These are phyloP conservation scores for Saccopteryx leptura DNA, from an alignment of 2,113 vertebrate genomes.

Conservation along the genomic window DNA sequence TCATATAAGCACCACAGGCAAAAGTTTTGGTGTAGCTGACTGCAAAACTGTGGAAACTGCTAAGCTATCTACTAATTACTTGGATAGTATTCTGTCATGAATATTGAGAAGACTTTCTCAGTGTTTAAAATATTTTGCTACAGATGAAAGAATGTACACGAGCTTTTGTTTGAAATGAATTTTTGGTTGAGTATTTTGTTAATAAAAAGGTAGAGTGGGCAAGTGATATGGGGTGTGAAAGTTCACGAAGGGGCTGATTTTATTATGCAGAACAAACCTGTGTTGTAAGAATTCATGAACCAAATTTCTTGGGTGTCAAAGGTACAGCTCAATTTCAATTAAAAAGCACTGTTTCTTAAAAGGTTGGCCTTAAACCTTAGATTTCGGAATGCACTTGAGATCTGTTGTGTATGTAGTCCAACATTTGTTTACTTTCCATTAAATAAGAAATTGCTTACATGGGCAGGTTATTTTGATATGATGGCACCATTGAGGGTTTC, in stretches of 20 bases:
- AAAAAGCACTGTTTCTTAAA: conserved; percentile 71
- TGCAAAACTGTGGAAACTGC: conserved; percentile 72
- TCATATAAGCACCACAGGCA: conserved; percentile 67
- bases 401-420: not conserved
- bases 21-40: conserved; percentile 63
- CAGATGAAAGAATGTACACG: conserved; percentile 56
- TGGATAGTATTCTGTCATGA: conserved; percentile 73
- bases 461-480: conserved; percentile 76
- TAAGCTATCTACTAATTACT: conserved; percentile 74
- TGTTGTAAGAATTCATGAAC: conserved; percentile 37
- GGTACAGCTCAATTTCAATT: conserved; percentile 73
- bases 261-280: conserved; percentile 66
- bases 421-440: conserved; percentile 76
- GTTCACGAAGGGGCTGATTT: conserved; percentile 44
- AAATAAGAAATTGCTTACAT: conserved; percentile 67
- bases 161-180: conserved; percentile 21
- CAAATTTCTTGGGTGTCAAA: conserved; percentile 25
- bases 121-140: conserved; percentile 66
- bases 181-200: not conserved
- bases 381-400: conserved; percentile 65
- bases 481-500: conserved; percentile 65
- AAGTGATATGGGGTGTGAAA: not conserved
- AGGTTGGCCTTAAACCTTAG: conserved; percentile 62
- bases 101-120: conserved; percentile 73
- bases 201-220: conserved; percentile 11